Conservation (phyloP, 2,888 invertebrate species). For the Phaonia tiefii region DNA sequence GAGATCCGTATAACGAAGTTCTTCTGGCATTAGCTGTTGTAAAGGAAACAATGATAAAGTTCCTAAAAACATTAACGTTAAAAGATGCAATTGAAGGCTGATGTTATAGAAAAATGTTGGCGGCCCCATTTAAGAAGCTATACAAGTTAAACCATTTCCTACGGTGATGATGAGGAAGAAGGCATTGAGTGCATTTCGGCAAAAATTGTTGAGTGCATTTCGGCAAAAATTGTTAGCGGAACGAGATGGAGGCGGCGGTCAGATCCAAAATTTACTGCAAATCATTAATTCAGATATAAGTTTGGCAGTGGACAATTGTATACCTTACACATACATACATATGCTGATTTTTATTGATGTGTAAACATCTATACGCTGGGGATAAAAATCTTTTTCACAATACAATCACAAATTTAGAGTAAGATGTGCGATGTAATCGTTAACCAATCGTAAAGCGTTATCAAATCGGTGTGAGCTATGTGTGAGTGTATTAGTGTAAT, state of each 20-base stretch:
- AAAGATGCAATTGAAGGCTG: slow-evolving; percentile 9
- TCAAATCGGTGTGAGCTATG: no score
- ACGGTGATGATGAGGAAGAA: slow-evolving; percentile 6
- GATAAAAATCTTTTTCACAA: no score
- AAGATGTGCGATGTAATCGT: no score
- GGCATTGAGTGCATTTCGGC: no score
- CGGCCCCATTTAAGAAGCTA: neutral
- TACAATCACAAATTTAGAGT: no score
- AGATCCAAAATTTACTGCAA: neutral
- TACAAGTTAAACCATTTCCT: neutral
- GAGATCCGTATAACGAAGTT: neutral
- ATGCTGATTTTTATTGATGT: neutral
- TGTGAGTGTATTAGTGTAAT: no score
- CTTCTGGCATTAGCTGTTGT: slow-evolving; percentile 10
- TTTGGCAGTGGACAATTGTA: neutral
- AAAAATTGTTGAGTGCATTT: no score
- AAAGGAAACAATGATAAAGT: no score
- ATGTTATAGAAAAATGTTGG: no score
- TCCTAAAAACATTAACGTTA: slow-evolving; percentile 12
- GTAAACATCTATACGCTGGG: no score
- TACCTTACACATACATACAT: neutral
- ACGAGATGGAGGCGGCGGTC: neutral
- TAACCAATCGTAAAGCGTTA: no score
- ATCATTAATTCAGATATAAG: neutral
- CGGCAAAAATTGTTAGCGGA: neutral